A percentile compares a stretch with the other conserved stretches of the same genome.
phyloP scores from a whole-genome alignment of 1,140 invertebrate species.

The Triops cancriformis region DNA sequence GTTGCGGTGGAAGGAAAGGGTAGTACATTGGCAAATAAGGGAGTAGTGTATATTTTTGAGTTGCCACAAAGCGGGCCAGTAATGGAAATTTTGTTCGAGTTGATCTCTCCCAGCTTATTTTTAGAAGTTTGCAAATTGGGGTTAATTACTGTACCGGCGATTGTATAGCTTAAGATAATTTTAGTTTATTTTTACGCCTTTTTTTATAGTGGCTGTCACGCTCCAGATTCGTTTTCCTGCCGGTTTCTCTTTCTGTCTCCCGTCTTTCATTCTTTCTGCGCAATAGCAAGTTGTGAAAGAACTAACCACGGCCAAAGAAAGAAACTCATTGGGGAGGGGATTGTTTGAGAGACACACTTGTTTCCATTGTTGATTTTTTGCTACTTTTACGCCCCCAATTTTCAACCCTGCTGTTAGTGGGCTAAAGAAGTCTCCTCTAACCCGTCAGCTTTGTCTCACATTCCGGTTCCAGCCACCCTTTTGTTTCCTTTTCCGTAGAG shows the following conservation, averaged over 20 bases:
- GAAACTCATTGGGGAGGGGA: no score
- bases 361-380: neutral
- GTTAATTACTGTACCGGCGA: neutral
- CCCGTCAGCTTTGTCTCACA: neutral
- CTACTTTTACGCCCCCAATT: neutral
- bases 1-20: neutral
- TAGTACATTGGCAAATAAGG: neutral
- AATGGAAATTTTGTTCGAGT: neutral
- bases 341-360: neutral
- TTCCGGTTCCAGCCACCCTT: neutral
- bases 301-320: neutral
- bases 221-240: neutral
- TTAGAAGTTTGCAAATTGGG: neutral
- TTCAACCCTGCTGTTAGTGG: neutral
- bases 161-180: no score
- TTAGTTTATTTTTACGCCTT: neutral
- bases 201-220: neutral
- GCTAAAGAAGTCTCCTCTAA: neutral
- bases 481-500: neutral
- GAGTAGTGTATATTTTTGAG: neutral
- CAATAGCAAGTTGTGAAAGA: conserved; percentile 7
- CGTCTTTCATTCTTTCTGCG: neutral
- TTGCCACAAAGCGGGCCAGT: neutral
- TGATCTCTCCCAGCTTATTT: neutral
- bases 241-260: neutral